Base-by-base conservation (phyloP, 2,888 invertebrate genomes). In the Leucoptera coffeella region DNA sequence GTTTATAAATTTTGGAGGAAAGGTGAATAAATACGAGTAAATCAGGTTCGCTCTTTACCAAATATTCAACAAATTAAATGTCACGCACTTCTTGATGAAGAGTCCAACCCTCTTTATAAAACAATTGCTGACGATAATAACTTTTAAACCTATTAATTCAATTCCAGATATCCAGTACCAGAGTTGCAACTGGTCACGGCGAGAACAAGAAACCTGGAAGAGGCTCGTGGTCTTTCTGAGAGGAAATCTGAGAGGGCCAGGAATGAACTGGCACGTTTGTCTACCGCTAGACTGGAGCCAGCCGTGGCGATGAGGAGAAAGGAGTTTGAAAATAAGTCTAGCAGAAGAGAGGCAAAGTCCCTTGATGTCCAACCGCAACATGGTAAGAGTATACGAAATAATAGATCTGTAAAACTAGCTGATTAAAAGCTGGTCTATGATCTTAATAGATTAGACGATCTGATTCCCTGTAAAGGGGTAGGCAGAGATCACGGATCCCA, bases 131-230 rank as follows among this genome's bases (percentile, higher is more conserved):
- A n/a, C n/a, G n/a, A n/a, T n/a, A n/a, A n/a, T n/a, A n/a, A n/a
- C n/a, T n/a, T n/a, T n/a, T n/a, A n/a, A n/a, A n/a, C n/a, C n/a
- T n/a, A n/a, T n/a, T n/a, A n/a, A n/a, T n/a, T n/a, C n/a, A n/a
- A 10, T 33, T 30, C n/a, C 43, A 71, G 71, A 42, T 69, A 69
- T 45, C 59, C 61, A 28, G 54, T 42, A 28, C 47, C 60, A 14
- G 72, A 71, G 38, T 58, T 82, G 23, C 82, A 83, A 45, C 73
- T 85, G 30, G 87, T 87, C 19, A 81, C 82, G 10, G 78, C 79
- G 27, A 69, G 85, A 15, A 82, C 85, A 8, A 74, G 79, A 36
- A 85, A 85, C 50, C 81, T 87, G 39, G 86, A 86, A 42, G 73
- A 74, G 38, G 72, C 81, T 12, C 60, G 76, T 2, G 77, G 77